Evolutionary conservation across 2,797 vertebrate species (phyloP), one percentile per base, ranked within the genome.

Genomic region (Periparus ater): DNA sequence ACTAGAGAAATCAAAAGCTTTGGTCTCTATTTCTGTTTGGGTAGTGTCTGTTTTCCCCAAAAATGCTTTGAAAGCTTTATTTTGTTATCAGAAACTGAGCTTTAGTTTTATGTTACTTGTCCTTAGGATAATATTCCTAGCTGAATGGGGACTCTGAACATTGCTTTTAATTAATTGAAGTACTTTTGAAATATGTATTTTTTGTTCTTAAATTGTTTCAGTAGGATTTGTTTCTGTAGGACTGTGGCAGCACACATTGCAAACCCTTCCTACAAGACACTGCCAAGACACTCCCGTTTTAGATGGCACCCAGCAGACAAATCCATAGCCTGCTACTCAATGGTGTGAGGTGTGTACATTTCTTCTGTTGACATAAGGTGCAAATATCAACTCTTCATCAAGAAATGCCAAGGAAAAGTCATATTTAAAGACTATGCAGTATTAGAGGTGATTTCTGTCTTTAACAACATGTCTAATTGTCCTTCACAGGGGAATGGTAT

Each of bases 251-350:
- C 47, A 36, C 44, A 13, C 5, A 1, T 44, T 51, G 32, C 32
- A 85, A 85, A 9, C 25, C 32, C 10, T 94, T 14, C 51, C 26
- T 34, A 14, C 13, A 26, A n/a, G 51, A 3, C 20, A 14, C n/a
- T 85, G 58, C 60, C 2, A 25, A 77, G 40, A 60, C 7, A 7
- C 30, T 53, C 61, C 22, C 81, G 25, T 3, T 80, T 30, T 16
- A 63, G n/a, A 23, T 40, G 50, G 50, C 55, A 66, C 58, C n/a
- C 0, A 3, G 8, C 66, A 77, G 78, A 36, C 36, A 26, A 70
- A 76, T 13, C 8, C 0, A 0, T 17, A 50, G 73, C 65, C 73
- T 58, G 77, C 66, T 60, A 29, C 65, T 26, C 48, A 30, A 0
- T 27, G n/a, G 11, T 44, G 30, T 67, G 40, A 66, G 68, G 61